These are phyloP conservation scores for Tetranychus piercei DNA, from an alignment of 2,888 invertebrate species.

Conservation along the genomic window DNA sequence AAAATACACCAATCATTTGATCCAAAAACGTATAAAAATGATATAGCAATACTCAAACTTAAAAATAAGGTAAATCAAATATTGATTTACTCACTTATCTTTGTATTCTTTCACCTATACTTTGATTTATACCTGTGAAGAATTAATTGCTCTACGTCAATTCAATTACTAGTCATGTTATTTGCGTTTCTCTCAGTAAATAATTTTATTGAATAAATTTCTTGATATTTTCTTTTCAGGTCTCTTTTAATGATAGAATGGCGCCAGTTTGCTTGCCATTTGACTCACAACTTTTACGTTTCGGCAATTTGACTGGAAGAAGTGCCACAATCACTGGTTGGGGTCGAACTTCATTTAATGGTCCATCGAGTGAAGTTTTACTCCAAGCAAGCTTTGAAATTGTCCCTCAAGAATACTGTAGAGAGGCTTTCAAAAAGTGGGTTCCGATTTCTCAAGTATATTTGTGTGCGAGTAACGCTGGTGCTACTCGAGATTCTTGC, in stretches of 20 bases:
- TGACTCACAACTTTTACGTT: slow-evolving; percentile 19
- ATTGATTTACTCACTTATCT: no score
- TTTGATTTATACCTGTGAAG: no score
- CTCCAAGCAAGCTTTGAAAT: slow-evolving; percentile 23
- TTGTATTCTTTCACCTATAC: no score
- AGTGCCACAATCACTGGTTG: slow-evolving; percentile 48
- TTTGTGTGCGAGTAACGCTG: slow-evolving; percentile 24
- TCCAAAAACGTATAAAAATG: slow-evolving; percentile 45
- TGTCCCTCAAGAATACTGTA: slow-evolving; percentile 21
- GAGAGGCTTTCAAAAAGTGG: slow-evolving; percentile 22
- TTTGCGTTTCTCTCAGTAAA: neutral
- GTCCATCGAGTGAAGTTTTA: slow-evolving; percentile 22
- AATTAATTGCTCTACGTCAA: no score
- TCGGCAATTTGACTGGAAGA: slow-evolving; percentile 19
- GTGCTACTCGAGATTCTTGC: slow-evolving; percentile 25
- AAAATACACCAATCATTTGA: slow-evolving; percentile 51
- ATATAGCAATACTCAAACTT: slow-evolving; percentile 51
- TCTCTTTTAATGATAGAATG: slow-evolving; percentile 20
- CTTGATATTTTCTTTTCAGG: slow-evolving; percentile 7
- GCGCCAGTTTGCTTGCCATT: slow-evolving; percentile 25
- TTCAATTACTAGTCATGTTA: no score
- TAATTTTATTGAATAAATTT: neutral
- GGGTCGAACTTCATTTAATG: slow-evolving; percentile 38
- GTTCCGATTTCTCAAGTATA: slow-evolving; percentile 22
- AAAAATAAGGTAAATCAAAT: slow-evolving; percentile 11